These are phyloP conservation scores for Propithecus perrieri DNA, from an alignment of 2,797 vertebrate species.

Conservation along the genomic window DNA sequence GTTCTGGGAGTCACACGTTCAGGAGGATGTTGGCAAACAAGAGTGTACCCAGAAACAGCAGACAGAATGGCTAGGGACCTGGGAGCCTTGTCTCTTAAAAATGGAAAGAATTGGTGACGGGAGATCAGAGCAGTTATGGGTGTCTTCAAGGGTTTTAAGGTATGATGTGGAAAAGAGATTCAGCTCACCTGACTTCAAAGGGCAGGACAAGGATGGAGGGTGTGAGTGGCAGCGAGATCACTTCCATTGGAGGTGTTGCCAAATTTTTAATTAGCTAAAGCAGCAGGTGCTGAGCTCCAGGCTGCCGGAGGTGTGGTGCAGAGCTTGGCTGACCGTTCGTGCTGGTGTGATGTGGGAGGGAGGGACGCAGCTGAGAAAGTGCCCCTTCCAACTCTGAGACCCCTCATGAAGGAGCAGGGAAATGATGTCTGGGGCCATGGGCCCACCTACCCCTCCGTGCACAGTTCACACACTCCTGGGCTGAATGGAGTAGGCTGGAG, in stretches of 20 bases:
- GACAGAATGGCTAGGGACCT: too few species aligned
- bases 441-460: accelerated
- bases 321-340: background rate
- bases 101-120: background rate
- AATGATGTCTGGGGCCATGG: background rate
- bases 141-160: background rate
- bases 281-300: background rate
- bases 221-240: background rate
- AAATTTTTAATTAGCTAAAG: background rate
- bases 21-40: background rate
- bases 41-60: background rate
- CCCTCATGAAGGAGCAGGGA: background rate
- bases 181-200: background rate
- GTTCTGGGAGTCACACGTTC: background rate
- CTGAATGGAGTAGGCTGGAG: background rate
- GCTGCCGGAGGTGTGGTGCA: background rate
- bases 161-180: background rate
- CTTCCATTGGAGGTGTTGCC: background rate
- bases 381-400: background rate
- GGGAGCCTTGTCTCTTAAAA: background rate
- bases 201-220: background rate
- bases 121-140: background rate
- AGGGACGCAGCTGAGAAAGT: background rate
- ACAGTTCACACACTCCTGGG: background rate
- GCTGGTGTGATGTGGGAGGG: too few species aligned